Base-by-base conservation (phyloP, 2,113 vertebrate genomes). In the Cyanocitta stelleri region DNA sequence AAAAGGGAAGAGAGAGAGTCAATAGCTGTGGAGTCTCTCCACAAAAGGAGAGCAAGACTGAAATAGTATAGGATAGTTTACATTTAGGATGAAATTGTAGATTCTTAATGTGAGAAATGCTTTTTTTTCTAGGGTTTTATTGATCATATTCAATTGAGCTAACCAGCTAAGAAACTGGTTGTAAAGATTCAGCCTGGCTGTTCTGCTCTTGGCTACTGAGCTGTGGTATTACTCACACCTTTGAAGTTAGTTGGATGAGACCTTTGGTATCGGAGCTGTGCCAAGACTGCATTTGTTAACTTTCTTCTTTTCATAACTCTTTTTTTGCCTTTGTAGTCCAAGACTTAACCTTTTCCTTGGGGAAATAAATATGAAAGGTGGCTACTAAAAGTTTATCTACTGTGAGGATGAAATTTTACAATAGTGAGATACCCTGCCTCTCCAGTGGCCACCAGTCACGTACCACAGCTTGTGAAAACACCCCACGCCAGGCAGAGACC, bases 391-490 rank as follows among this genome's bases (percentile, higher is more conserved):
- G 10, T 9, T 75, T 24, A 14, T 16, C 32, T 55, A 30, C 43
- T 66, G 4, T 61, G 35, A 90, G 24, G 30, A 54, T n/a, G 3
- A 80, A 56, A 69, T 88, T 64, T 76, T 32, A 62, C 7, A n/a
- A 32, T 72, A 67, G 35, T n/a, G 20, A 86, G 56, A 68, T 16
- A 49, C 4, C 15, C 3, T 76, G 11, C 19, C 55, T 14, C 30
- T 85, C 12, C 22, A 56, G 52, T 0, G 0, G 27, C 27, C 43
- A 56, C 18, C 11, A 51, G 27, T 19, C 44, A 44, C 1, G 3
- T 17, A 52, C 16, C 19, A 44, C 0, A 3, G 48, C 26, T 61
- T 68, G 5, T 61, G 62, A 30, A 83, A 85, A 49, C 7, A 66
- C 5, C 8, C 13, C 33, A 29, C 10, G 49, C 12, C 27, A 69